Evolutionary conservation across 2,113 vertebrate species (phyloP).

Genomic region (Centropus bengalensis): DNA sequence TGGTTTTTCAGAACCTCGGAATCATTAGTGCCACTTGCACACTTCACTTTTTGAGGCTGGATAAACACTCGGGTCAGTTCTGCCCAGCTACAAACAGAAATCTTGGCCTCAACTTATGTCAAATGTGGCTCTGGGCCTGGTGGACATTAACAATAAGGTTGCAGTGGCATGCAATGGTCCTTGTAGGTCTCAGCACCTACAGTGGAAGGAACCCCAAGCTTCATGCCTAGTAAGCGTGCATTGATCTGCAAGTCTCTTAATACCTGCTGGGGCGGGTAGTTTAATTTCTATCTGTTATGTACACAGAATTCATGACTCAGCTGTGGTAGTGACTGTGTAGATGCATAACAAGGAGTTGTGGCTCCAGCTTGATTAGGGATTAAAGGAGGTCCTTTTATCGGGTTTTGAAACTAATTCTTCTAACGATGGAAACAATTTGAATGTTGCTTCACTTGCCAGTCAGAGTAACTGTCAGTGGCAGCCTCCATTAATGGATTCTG

Average conservation of each 20-base stretch:
- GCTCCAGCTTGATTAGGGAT: background rate
- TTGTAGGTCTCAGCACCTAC: background rate
- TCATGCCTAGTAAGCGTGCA: rapidly evolving
- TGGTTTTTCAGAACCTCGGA: background rate
- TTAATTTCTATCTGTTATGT: background rate
- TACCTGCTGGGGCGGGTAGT: background rate
- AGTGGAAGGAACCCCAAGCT: background rate
- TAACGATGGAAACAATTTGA: background rate
- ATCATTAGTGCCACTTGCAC: background rate
- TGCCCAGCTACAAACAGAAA: background rate
- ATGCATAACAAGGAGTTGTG: background rate
- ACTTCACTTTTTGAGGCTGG: background rate
- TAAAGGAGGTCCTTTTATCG: background rate
- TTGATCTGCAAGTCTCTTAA: background rate
- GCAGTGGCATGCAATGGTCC: background rate
- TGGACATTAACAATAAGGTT: background rate
- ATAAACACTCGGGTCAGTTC: background rate
- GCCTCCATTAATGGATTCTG: background rate
- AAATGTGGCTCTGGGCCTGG: background rate
- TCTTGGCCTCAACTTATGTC: background rate
- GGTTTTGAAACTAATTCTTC: background rate
- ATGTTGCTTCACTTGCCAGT: background rate
- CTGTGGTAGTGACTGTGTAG: background rate
- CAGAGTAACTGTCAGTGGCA: background rate
- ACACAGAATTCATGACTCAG: background rate